phyloP scores from a whole-genome alignment of 1,140 invertebrate species.

The Ceratina calcarata region DNA sequence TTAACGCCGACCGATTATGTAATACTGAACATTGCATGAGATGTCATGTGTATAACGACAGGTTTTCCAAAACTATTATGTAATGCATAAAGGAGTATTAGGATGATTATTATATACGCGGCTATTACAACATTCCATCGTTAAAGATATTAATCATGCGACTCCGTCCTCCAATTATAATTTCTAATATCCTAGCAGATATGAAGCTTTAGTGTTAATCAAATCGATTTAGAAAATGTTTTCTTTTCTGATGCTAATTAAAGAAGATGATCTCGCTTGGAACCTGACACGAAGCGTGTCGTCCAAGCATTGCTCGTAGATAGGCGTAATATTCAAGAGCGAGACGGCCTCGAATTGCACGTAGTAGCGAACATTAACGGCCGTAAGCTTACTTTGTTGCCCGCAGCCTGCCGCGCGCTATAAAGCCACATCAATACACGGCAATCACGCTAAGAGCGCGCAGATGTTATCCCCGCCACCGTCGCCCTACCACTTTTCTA shows the following conservation, averaged over 20 bases:
- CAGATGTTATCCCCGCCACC: slow-evolving; percentile 75
- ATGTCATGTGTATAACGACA: slow-evolving; percentile 27
- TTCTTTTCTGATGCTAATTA: neutral
- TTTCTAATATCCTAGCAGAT: no score
- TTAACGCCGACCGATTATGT: neutral
- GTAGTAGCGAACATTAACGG: slow-evolving; percentile 49
- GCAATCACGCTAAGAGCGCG: slow-evolving; percentile 79
- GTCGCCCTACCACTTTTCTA: slow-evolving; percentile 26
- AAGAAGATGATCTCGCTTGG: slow-evolving; percentile 3
- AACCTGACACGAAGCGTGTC: neutral
- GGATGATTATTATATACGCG: neutral
- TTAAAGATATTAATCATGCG: neutral
- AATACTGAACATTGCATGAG: neutral
- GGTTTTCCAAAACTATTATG: slow-evolving; percentile 20
- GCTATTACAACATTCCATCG: neutral
- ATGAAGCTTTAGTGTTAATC: no score
- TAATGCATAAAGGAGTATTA: slow-evolving; percentile 6
- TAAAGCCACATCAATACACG: slow-evolving; percentile 77
- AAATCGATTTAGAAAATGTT: no score
- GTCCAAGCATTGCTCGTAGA: slow-evolving; percentile 48
- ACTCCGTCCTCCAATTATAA: neutral
- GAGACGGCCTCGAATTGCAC: slow-evolving; percentile 53
- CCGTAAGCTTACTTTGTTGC: slow-evolving; percentile 69
- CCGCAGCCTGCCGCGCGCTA: slow-evolving; percentile 68
- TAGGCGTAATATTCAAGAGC: slow-evolving; percentile 18